Conservation (phyloP, 2,113 vertebrate genomes). For the Alexandromys fortis region DNA sequence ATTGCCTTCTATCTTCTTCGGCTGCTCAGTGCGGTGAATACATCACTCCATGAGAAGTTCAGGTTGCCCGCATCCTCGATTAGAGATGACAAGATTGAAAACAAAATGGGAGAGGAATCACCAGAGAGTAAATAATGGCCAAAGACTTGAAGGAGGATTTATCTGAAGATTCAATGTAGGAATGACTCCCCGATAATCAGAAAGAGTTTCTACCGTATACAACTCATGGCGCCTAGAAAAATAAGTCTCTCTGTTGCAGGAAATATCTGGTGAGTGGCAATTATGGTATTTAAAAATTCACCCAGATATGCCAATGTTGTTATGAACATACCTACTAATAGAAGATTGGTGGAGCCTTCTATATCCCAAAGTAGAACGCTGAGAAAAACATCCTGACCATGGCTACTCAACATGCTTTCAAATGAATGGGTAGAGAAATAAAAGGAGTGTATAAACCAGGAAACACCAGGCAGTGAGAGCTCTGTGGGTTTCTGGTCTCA, state of each 20-base stretch:
- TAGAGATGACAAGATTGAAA: not conserved
- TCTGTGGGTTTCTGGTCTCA: not conserved
- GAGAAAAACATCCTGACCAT: not conserved
- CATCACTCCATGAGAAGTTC: not conserved
- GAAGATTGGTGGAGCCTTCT: not conserved
- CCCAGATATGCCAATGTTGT: not conserved
- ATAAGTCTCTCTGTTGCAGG: not conserved
- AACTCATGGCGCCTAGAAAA: not conserved
- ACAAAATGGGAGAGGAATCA: not conserved
- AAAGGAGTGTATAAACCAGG: not conserved
- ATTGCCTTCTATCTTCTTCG: not conserved
- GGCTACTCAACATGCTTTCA: not conserved
- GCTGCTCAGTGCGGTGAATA: not conserved
- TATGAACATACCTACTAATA: not conserved
- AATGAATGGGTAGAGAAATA: not conserved
- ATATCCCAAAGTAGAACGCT: not conserved
- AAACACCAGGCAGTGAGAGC: accelerated
- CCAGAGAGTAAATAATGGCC: not conserved
- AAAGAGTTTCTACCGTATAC: not conserved
- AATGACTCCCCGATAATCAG: not conserved
- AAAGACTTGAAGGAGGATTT: not conserved
- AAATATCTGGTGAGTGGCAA: not conserved
- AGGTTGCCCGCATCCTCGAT: not conserved
- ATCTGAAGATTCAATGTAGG: not conserved
- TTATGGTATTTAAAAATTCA: not conserved